Percentiles rank a stretch among this genome's conserved stretches.
Evolutionary conservation across 2,888 invertebrate species (phyloP).

Genomic region (Pherbina coryleti): DNA sequence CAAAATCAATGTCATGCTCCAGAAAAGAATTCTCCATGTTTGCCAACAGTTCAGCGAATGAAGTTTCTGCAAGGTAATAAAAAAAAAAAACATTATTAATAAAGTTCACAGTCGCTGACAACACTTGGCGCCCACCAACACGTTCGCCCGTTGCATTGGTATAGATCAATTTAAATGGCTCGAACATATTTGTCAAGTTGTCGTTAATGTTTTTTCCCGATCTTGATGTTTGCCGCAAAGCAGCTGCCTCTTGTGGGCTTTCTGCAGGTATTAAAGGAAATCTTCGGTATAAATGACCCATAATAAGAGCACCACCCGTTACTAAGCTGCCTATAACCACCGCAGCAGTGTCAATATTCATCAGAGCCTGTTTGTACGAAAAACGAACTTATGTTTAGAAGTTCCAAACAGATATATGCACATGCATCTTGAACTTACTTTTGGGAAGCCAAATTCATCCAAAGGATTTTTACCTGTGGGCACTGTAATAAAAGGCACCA

Average conservation of each 20-base stretch:
- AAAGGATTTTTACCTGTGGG: conserved; percentile 49
- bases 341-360: conserved; percentile 59
- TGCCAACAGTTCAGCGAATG: conserved; percentile 61
- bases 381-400: neutral
- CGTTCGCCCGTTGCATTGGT: conserved; percentile 56
- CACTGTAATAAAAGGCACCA: conserved; percentile 59
- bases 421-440: conserved; percentile 39
- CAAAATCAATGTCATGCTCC: conserved; percentile 74
- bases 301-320: conserved; percentile 51
- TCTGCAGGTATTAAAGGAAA: conserved; percentile 49
- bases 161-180: conserved; percentile 59
- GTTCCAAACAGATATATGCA: neutral
- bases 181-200: conserved; percentile 46
- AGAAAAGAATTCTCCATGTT: conserved; percentile 72
- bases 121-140: conserved; percentile 52
- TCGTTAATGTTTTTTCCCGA: neutral
- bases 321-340: conserved; percentile 56
- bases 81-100: neutral
- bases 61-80: conserved; percentile 50
- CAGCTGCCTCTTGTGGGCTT: neutral
- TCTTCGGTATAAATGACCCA: conserved; percentile 54
- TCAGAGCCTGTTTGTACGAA: conserved; percentile 52
- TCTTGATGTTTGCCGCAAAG: neutral
- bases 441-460: conserved; percentile 44
- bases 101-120: neutral